Evolutionary conservation across 2,888 invertebrate genomes (phyloP), one percentile per base, ranked within the genome.

Genomic region (Drosophila diplacantha): DNA sequence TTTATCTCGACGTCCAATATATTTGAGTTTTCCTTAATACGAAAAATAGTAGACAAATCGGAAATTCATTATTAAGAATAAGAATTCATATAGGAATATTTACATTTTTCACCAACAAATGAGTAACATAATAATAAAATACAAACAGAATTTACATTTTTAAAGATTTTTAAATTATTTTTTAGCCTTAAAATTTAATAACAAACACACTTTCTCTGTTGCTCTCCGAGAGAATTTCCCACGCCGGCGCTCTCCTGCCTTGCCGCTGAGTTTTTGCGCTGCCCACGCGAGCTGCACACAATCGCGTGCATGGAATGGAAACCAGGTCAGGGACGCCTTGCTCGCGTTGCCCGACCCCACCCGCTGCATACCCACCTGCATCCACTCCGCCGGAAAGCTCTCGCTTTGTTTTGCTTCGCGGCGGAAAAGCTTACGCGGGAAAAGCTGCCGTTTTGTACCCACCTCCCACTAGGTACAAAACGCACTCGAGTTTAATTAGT

Each of bases 321-420:
- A 83, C 72, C 86, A 86, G 88, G 88, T 88, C 88, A 88, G 82
- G 88, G 88, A 83, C 88, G 84, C 84, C 86, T 85, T 84, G 86
- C 86, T 87, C 87, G 79, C 84, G 80, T 75, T 75, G 47, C 67
- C 72, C 63, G 31, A 39, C 29, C 44, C 44, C 29, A 20, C 44
- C 46, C 39, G 32, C n/a, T 49, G 35, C 41, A 39, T n/a, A 16
- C 29, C 32, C 60, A 32, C 11, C 18, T 29, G 24, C 35, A 43
- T 20, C 51, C 59, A 51, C 24, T 22, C 22, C 60, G 18, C 18
- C 39, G 26, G 14, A 61, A 61, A 61, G 62, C 62, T 62, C 22
- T 32, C 18, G 26, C 24, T 29, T 58, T 53, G 38, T 58, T 56
- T 22, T 57, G 35, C 34, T 56, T 35, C 24, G 32, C 22, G n/a